Evolutionary conservation across 2,113 vertebrate genomes (phyloP), one percentile per base, ranked within the genome.

Genomic region (Amazona vittata): DNA sequence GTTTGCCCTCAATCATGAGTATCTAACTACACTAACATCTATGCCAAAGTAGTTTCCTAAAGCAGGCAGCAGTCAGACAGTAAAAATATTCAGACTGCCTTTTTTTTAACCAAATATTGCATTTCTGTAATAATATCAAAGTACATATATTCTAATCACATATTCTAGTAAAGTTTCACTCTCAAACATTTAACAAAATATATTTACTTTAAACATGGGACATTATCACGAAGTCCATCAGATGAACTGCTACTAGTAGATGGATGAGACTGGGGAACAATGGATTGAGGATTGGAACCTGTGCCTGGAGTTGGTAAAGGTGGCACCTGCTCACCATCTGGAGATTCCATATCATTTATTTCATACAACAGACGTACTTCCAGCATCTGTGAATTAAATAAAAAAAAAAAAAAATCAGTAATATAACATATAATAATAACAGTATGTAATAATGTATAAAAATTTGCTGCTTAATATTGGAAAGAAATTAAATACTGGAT

Each of bases 181-280:
- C 46, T 35, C 62, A 49, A 33, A 94, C 85, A 25, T 12, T 15
- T 24, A 80, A 83, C 6, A 70, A 39, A 81, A 91, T 41, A 73
- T 53, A 83, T 98, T 68, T 98, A 99, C 99, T 99, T 99, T 95
- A 99, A 99, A 97, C 99, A 99, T 65, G 99, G 99, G 25, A 99
- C 98, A 94, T 99, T 99, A 98, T 99, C 99, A 67, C 99, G 98
- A 92, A 98, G 98, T 22, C 99, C 99, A 68, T 99, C 99, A 26
- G 99, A 99, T 35, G 99, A 99, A 98, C 99, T 99, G 98, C 99
- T 99, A 93, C 99, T 99, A 95, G 99, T 99, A 83, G 99, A 99
- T 18, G 99, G 99, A 83, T 99, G 99, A 76, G 99, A 99, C 91
- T 99, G 99, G 24, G 99, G 98, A 74, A 97, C 98, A 39, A 98